Conservation (phyloP, 2,113 vertebrate genomes). For the Triplophysa rosa region DNA sequence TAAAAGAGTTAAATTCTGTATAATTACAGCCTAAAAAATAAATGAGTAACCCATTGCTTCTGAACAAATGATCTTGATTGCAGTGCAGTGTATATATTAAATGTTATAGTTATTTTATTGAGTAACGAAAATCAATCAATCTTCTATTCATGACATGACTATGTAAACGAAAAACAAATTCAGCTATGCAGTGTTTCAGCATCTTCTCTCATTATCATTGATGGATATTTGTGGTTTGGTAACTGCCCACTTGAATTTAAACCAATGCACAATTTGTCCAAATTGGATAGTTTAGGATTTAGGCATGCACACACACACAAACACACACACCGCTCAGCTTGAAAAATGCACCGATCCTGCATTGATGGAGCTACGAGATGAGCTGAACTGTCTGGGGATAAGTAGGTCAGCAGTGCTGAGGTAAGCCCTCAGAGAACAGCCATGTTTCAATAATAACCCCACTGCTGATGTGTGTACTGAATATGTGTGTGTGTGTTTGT, state of each 20-base stretch:
- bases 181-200: neutral
- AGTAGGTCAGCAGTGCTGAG: constrained; percentile 59
- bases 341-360: constrained; percentile 54
- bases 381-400: constrained; percentile 60
- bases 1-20: no score
- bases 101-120: neutral
- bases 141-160: neutral
- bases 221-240: constrained; percentile 37
- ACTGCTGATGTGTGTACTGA: constrained; percentile 56
- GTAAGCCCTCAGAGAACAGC: constrained; percentile 56
- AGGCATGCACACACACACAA: constrained; percentile 20
- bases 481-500: constrained; percentile 56
- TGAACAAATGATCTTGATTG: no score
- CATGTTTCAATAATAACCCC: constrained; percentile 56
- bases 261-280: constrained; percentile 26
- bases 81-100: no score
- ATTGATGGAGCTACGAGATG: constrained; percentile 56
- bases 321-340: constrained; percentile 39
- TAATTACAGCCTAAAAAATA: no score
- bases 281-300: constrained; percentile 31
- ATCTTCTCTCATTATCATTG: constrained; percentile 30
- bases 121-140: constrained; percentile 2
- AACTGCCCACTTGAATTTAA: constrained; percentile 39
- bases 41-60: no score
- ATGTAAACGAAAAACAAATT: neutral